Percentiles rank a stretch among this genome's conserved stretches.
Evolutionary conservation across 2,113 vertebrate species (phyloP).

Genomic region (Tachysurus vachellii): DNA sequence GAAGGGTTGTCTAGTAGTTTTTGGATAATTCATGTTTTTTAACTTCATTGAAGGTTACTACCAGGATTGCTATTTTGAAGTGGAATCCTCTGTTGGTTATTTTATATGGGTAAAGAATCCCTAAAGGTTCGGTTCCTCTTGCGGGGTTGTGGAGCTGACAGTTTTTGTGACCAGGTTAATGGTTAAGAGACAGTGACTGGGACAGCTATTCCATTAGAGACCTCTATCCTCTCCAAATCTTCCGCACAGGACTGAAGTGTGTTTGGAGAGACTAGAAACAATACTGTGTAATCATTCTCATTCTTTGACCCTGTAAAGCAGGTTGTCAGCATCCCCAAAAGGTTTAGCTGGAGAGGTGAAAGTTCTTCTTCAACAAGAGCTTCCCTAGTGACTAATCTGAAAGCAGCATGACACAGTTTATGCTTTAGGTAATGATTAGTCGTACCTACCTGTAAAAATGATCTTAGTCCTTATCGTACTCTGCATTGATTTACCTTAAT

Average conservation of each 20-base stretch:
- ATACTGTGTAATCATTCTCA: neutral
- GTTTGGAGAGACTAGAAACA: neutral
- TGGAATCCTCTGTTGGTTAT: neutral
- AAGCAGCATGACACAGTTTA: neutral
- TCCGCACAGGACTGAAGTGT: neutral
- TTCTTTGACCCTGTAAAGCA: neutral
- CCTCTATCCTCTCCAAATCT: neutral
- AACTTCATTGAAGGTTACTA: neutral
- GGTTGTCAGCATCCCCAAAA: neutral
- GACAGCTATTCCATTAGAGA: neutral
- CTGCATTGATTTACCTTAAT: neutral
- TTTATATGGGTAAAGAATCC: neutral
- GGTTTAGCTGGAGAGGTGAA: neutral
- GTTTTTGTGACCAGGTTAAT: neutral
- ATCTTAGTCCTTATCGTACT: neutral
- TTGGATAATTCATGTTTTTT: neutral
- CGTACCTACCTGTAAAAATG: neutral
- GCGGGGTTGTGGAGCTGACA: neutral
- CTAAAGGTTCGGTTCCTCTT: neutral
- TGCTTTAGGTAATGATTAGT: neutral
- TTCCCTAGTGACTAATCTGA: neutral
- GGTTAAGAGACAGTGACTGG: neutral
- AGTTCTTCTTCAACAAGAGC: neutral
- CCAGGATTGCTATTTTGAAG: neutral
- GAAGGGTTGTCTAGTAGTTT: neutral